Conservation (phyloP, 2,888 invertebrate genomes). For the Carpatolechia fugitivella region DNA sequence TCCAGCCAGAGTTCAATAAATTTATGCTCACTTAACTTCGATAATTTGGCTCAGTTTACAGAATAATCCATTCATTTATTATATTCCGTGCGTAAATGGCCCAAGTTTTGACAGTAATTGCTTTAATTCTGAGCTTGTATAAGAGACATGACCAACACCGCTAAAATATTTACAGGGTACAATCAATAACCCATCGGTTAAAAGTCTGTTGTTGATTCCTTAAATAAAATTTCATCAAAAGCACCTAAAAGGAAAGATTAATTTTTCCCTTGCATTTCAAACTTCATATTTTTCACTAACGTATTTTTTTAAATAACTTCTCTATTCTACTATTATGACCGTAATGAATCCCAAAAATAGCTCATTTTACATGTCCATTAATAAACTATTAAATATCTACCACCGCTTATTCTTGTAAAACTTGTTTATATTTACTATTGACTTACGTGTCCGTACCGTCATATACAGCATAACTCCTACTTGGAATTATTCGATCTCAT, state of each 20-base stretch:
- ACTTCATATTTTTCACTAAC: too few relatives aligned
- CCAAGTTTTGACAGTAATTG: slow-evolving; percentile 50
- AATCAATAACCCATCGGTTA: slow-evolving; percentile 19
- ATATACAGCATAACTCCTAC: background rate
- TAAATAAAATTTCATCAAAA: too few relatives aligned
- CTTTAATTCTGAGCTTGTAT: slow-evolving; percentile 32
- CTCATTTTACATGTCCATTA: too few relatives aligned
- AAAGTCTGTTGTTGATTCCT: slow-evolving; percentile 5
- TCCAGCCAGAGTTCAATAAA: slow-evolving; percentile 29
- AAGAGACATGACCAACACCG: slow-evolving; percentile 25
- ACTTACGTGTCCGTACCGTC: background rate
- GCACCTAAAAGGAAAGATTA: too few relatives aligned
- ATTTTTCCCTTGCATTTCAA: too few relatives aligned
- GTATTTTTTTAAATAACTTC: too few relatives aligned
- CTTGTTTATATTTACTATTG: background rate
- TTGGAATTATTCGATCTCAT: slow-evolving; percentile 42
- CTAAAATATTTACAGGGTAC: slow-evolving; percentile 21
- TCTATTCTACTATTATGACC: too few relatives aligned
- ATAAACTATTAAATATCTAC: too few relatives aligned
- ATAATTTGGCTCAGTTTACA: slow-evolving; percentile 39
- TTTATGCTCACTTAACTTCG: slow-evolving; percentile 30
- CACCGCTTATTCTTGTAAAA: background rate
- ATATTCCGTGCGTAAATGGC: slow-evolving; percentile 35
- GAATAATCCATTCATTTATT: slow-evolving; percentile 39
- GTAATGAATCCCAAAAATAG: too few relatives aligned